Base-by-base conservation (phyloP, 2,797 vertebrate genomes). In the Enteromius trimaculatus region DNA sequence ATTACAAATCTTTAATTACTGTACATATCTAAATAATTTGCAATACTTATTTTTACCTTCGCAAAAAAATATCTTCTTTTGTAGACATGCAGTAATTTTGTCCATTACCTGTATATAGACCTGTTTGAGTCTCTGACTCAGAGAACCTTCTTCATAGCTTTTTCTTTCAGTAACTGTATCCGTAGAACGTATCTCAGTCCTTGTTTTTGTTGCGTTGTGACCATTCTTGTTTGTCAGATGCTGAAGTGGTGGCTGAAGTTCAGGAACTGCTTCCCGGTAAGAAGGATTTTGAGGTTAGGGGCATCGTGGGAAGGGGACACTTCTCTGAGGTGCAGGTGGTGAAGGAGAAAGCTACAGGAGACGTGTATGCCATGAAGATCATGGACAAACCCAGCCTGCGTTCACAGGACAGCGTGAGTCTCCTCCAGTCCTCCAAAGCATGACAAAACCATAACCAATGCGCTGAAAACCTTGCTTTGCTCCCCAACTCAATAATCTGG, bases 351-450 rank as follows among this genome's bases (percentile, higher is more conserved):
- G 91, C 93, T 2, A 97, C 96, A 0, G 97, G 97, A 31, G 96
- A 98, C 69, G 90, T 98, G 47, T 99, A 96, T 84, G 98, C 97
- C 34, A 96, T 99, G 94, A 99, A 99, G 92, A 92, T 97, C 89
- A 98, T 97, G 96, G 95, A 95, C 81, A 99, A 99, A 91, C 89
- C 90, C 66, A 88, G 92, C 72, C 90, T 99, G 87, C 85, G 94
- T 82, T 89, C 91, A 0, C 93, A 96, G 88, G 95, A 97, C 86
- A 95, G 97, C 17, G 98, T 99, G 95, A 90, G 96, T 87, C 49
- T 14, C 5, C 60, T 62, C 26, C 2, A 29, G 14, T 69, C 1
- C 19, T 37, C 37, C 37, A 19, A 74, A 53, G 23, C 16, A 7
- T 10, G 47, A 5, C 14, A 26, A 10, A 2, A 21, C 21, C 34